These are phyloP conservation scores for Diarsia dahlii DNA, from an alignment of 2,888 invertebrate species.

Conservation along the genomic window DNA sequence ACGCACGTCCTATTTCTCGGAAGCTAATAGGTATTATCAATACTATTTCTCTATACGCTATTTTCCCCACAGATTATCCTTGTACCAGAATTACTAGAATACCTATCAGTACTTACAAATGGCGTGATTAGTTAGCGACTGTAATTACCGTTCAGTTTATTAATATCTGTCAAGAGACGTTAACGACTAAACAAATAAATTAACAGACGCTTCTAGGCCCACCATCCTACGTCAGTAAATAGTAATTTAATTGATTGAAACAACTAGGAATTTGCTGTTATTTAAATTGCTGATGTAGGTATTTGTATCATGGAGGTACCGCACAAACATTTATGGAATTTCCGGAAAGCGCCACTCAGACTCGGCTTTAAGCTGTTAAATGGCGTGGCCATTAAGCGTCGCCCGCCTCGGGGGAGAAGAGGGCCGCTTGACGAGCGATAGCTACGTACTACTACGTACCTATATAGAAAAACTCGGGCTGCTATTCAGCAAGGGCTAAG, in stretches of 20 bases:
- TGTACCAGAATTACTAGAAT: not conserved
- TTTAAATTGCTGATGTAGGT: not conserved
- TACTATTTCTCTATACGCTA: constrained; percentile 4
- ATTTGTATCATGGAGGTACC: constrained; percentile 26
- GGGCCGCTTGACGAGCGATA: constrained; percentile 66
- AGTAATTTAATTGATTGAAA: constrained; percentile 10
- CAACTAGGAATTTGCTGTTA: constrained; percentile 6
- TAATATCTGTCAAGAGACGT: constrained; percentile 28
- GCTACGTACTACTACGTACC: constrained; percentile 49
- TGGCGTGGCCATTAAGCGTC: constrained; percentile 72
- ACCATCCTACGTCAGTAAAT: constrained; percentile 9
- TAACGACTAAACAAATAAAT: constrained; percentile 41
- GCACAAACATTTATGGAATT: constrained; percentile 63
- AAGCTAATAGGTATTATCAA: constrained; percentile 24
- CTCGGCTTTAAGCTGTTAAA: constrained; percentile 70
- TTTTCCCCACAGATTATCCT: constrained; percentile 16
- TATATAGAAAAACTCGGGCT: constrained; percentile 74
- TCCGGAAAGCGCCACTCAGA: constrained; percentile 68
- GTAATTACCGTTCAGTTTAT: constrained; percentile 40
- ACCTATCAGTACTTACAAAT: constrained; percentile 5
- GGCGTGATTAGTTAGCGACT: constrained; percentile 19
- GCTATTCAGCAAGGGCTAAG: constrained; percentile 85
- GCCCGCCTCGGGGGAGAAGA: constrained; percentile 69
- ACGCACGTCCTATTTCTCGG: constrained; percentile 18
- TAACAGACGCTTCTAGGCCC: constrained; percentile 18